Conservation (phyloP, 35 echinoderm and acorn worm species). For the Eucidaris tribuloides region DNA sequence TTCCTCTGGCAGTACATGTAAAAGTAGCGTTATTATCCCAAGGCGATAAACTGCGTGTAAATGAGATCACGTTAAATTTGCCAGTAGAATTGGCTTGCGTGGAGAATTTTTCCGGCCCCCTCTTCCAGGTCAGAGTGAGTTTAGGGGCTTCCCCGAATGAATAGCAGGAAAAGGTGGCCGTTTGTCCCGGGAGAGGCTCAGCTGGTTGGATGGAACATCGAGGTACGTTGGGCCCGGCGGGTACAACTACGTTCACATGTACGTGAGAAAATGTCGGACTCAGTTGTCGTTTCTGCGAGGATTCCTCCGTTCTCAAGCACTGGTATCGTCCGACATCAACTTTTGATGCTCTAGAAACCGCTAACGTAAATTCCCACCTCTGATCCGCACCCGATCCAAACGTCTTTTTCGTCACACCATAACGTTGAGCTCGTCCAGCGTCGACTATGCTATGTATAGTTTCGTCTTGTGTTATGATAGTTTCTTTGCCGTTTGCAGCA, state of each 20-base stretch:
- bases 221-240: neutral
- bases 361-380: slow-evolving; percentile 11
- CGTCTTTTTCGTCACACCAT: neutral
- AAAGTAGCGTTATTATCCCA: slow-evolving; percentile 23
- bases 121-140: neutral
- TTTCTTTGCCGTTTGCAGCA: neutral
- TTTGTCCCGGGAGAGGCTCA: neutral
- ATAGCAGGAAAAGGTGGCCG: slow-evolving; percentile 1
- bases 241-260: neutral
- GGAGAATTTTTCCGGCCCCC: neutral
- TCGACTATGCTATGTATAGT: neutral
- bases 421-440: neutral
- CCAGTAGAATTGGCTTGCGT: slow-evolving; percentile 4
- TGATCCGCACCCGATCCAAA: neutral
- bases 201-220: neutral
- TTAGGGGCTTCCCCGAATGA: slow-evolving; percentile 11
- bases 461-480: neutral
- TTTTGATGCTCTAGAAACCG: neutral
- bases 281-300: neutral
- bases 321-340: neutral
- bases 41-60: neutral
- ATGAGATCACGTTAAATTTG: neutral
- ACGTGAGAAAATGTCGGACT: neutral
- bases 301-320: neutral
- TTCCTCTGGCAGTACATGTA: neutral